Percentiles rank a stretch among this genome's conserved stretches.
phyloP scores from a whole-genome alignment of 2,113 vertebrate species.

The Urocolius indicus region DNA sequence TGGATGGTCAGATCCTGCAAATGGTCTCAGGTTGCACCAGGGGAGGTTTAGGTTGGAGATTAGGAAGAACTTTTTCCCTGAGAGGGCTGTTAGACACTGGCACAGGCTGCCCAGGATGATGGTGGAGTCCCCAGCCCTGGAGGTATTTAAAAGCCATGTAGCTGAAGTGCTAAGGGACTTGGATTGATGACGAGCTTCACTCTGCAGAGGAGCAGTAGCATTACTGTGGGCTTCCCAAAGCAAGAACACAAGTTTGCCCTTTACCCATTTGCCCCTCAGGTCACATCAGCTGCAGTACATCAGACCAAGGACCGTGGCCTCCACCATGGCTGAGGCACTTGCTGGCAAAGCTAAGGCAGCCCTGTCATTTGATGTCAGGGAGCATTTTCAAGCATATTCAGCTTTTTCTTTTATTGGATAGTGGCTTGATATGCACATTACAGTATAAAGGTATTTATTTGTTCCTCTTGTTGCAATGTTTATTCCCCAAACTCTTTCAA shows the following conservation, averaged over 20 bases:
- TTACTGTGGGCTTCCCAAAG: not conserved
- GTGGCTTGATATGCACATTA: not conserved
- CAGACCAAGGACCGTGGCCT: fast-evolving
- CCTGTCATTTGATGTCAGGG: fast-evolving
- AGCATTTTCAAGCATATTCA: not conserved
- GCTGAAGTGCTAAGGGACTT: too few relatives aligned
- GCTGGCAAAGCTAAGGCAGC: not conserved
- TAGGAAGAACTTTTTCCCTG: too few relatives aligned
- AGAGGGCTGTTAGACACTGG: too few relatives aligned
- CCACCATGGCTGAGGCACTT: not conserved
- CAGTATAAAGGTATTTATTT: not conserved
- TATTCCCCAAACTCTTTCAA: not conserved
- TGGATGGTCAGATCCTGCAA: too few relatives aligned
- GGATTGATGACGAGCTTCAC: not conserved
- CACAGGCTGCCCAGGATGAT: too few relatives aligned
- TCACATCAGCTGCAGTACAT: fast-evolving
- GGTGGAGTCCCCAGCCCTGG: too few relatives aligned
- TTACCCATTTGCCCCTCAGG: fast-evolving
- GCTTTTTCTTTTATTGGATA: not conserved
- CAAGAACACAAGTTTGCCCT: fast-evolving
- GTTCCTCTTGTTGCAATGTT: conserved; percentile 20
- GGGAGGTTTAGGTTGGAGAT: too few relatives aligned
- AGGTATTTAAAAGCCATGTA: too few relatives aligned
- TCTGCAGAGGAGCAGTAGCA: not conserved
- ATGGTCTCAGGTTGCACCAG: too few relatives aligned